Evolutionary conservation across 2,797 vertebrate genomes (phyloP).

Genomic region (Chromis chromis): DNA sequence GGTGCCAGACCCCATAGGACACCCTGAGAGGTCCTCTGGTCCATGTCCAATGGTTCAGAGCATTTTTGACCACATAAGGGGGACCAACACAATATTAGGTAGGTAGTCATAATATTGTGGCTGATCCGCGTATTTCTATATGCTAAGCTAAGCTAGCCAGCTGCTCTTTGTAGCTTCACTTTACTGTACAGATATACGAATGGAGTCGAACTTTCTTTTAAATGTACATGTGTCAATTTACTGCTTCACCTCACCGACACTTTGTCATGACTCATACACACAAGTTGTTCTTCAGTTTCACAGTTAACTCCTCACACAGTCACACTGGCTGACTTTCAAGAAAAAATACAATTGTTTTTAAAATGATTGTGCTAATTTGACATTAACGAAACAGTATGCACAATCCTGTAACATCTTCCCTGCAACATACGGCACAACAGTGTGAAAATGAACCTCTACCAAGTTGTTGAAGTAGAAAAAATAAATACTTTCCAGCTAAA

Average conservation of each 20-base stretch:
- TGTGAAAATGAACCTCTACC: constrained; percentile 35
- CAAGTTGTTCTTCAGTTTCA: constrained; percentile 12
- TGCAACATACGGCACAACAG: constrained; percentile 11
- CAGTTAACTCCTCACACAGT: neutral
- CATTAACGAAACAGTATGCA: neutral
- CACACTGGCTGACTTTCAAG: neutral
- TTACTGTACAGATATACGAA: too few relatives aligned
- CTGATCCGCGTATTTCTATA: neutral
- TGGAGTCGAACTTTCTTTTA: neutral
- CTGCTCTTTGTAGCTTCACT: neutral
- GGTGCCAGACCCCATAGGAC: too few relatives aligned
- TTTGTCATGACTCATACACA: neutral
- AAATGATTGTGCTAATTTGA: constrained; percentile 1
- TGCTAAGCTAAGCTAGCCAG: neutral
- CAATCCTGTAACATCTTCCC: neutral
- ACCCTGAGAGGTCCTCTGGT: too few relatives aligned
- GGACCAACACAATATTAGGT: too few relatives aligned
- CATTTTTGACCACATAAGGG: too few relatives aligned
- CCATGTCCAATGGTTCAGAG: too few relatives aligned
- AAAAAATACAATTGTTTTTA: neutral
- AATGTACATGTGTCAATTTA: neutral
- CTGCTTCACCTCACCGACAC: neutral
- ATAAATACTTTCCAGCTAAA: constrained; percentile 8
- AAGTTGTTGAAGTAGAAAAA: constrained; percentile 36
- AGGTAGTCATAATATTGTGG: too few relatives aligned